Percentiles rank a stretch among this genome's conserved stretches.
These are phyloP conservation scores for Amphiura filiformis DNA, from an alignment of 35 echinoderm and acorn worm species.

Conservation along the genomic window DNA sequence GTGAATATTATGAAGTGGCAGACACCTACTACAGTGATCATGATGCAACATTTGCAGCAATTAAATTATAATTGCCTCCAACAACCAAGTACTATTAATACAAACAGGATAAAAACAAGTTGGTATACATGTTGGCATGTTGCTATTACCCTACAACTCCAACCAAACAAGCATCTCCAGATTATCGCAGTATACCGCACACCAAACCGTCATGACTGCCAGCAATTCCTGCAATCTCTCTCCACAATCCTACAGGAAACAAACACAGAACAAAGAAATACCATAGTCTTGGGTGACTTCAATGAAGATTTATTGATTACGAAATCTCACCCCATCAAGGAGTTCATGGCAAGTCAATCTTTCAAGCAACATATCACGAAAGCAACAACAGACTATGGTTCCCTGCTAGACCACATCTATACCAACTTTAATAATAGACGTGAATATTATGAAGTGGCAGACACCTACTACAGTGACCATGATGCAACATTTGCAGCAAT, in stretches of 20 bases:
- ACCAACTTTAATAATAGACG: not conserved
- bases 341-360: not conserved
- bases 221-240: too few species aligned
- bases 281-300: slow-evolving; percentile 18
- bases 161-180: not conserved
- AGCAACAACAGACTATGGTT: not conserved
- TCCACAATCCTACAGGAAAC: not conserved
- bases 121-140: too few species aligned
- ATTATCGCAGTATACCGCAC: slow-evolving; percentile 4
- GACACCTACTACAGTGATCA: too few species aligned
- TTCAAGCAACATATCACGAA: slow-evolving; percentile 12
- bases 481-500: too few species aligned
- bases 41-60: too few species aligned
- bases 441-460: not conserved
- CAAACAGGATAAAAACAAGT: too few species aligned
- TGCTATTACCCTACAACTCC: not conserved
- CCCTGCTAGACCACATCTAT: slow-evolving; percentile 28
- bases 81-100: too few species aligned
- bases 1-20: too few species aligned
- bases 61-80: too few species aligned
- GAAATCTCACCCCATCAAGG: not conserved
- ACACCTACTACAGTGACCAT: slow-evolving; percentile 32
- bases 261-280: not conserved
- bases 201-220: too few species aligned
- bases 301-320: not conserved